phyloP scores from a whole-genome alignment of 2,888 invertebrate species.

The Aphidius colemani region DNA sequence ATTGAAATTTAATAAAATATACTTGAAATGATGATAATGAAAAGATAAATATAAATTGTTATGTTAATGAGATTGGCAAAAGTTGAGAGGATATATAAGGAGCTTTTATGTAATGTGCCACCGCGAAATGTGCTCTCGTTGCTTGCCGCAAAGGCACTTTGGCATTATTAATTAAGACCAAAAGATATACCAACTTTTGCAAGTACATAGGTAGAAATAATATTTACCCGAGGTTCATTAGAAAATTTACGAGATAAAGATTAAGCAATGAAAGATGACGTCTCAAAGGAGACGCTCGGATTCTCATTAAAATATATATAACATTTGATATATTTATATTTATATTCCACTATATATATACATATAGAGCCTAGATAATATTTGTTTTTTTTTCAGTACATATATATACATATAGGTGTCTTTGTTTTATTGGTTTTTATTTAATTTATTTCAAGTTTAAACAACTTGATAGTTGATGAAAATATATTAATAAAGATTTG shows the following conservation, averaged over 20 bases:
- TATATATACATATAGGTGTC: no score
- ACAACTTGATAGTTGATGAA: no score
- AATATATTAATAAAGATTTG: no score
- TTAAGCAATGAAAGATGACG: slow-evolving; percentile 40
- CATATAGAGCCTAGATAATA: no score
- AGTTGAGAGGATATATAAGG: no score
- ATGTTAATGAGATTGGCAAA: not conserved
- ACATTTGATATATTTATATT: no score
- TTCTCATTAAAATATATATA: slow-evolving; percentile 60
- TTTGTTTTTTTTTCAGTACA: no score
- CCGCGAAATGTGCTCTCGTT: not conserved
- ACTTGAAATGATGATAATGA: not conserved
- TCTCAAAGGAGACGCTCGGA: slow-evolving; percentile 53
- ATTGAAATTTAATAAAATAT: no score
- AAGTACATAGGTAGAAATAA: slow-evolving; percentile 58
- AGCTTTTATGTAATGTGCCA: not conserved
- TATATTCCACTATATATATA: no score
- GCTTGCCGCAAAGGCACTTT: slow-evolving; percentile 42
- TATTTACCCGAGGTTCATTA: slow-evolving; percentile 60
- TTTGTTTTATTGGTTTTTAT: no score
- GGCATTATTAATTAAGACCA: slow-evolving; percentile 59
- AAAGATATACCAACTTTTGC: slow-evolving; percentile 56
- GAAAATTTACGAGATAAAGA: slow-evolving; percentile 48
- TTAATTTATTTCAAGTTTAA: no score
- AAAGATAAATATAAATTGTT: not conserved